Evolutionary conservation across 2,888 invertebrate genomes (phyloP).

Genomic region (Mimumesa dahlbomi): DNA sequence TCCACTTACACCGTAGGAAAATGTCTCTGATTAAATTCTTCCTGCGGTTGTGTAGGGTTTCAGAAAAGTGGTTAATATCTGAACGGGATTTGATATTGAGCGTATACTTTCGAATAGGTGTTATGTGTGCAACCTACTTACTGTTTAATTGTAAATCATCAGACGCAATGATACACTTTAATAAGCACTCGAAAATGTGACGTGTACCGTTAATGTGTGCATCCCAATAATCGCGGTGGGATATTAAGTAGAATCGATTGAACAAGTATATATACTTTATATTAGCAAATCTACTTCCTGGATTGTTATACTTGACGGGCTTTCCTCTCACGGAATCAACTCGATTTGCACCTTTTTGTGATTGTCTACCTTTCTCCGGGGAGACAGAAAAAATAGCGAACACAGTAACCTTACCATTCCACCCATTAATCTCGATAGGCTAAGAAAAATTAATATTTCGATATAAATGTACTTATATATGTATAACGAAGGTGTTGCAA

Average conservation of each 20-base stretch:
- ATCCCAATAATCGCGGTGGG: no score
- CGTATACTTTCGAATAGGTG: background rate
- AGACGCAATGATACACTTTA: background rate
- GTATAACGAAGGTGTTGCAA: no score
- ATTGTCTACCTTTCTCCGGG: conserved; percentile 41
- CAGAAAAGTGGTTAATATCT: background rate
- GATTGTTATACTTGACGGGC: conserved; percentile 9
- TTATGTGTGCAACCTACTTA: background rate
- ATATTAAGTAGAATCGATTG: background rate
- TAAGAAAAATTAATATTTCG: background rate
- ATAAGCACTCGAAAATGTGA: background rate
- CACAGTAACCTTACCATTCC: conserved; percentile 6
- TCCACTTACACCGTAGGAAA: background rate
- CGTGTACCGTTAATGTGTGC: no score
- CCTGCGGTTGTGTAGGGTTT: background rate
- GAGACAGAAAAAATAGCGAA: conserved; percentile 5
- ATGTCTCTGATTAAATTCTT: background rate
- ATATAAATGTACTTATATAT: no score
- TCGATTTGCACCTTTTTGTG: conserved; percentile 29
- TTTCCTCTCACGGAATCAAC: conserved; percentile 21
- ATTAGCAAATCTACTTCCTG: background rate
- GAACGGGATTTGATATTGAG: background rate
- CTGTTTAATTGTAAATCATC: no score
- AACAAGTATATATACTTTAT: background rate
- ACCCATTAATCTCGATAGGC: background rate